Conservation (phyloP, 37 sponge, comb jelly and placozoan genomes). For the Oopsacas minuta region DNA sequence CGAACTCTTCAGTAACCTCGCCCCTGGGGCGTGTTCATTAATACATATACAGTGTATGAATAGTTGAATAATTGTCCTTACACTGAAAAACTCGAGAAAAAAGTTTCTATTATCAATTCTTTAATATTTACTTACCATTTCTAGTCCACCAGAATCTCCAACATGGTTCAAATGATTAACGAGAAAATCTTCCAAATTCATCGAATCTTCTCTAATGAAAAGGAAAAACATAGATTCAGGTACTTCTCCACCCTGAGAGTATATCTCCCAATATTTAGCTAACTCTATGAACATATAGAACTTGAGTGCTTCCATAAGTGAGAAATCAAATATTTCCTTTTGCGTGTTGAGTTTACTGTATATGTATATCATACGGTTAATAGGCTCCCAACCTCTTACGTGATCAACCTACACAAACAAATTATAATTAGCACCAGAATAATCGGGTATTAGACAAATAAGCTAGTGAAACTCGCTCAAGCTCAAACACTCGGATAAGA, state of each 20-base stretch:
- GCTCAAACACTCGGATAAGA: too few species aligned
- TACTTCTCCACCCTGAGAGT: not conserved
- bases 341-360: not conserved
- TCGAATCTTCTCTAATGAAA: not conserved
- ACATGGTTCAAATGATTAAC: not conserved
- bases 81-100: too few species aligned
- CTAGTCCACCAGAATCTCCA: not conserved
- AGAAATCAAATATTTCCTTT: slow-evolving; percentile 2
- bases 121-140: not conserved
- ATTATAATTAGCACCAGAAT: too few species aligned
- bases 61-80: too few species aligned
- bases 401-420: not conserved
- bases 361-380: not conserved
- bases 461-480: too few species aligned
- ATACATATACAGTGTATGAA: too few species aligned
- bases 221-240: not conserved
- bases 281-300: not conserved
- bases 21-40: too few species aligned
- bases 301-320: slow-evolving; percentile 4
- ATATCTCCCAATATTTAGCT: not conserved
- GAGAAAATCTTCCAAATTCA: not conserved
- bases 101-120: too few species aligned
- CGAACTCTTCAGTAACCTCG: too few species aligned
- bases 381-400: not conserved
- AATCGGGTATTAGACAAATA: too few species aligned